Evolutionary conservation across 2,113 vertebrate genomes (phyloP).

Genomic region (Ifrita kowaldi): DNA sequence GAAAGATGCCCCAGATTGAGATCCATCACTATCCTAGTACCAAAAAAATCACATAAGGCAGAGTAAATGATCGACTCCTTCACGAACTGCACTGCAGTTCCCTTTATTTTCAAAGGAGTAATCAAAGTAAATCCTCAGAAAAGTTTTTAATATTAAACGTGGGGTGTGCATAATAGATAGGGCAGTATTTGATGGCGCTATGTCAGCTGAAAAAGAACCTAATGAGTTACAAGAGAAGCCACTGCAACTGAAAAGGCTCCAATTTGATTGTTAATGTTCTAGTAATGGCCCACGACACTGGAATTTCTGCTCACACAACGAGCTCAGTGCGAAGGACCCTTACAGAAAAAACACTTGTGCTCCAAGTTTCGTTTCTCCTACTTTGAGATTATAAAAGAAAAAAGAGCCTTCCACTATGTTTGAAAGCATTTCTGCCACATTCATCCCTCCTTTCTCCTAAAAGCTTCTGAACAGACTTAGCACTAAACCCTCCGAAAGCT

Average conservation of each 20-base stretch:
- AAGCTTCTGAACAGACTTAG: constrained; percentile 7
- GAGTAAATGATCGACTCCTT: neutral
- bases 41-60: neutral
- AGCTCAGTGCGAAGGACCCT: neutral
- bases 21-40: neutral
- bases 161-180: neutral
- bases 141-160: neutral
- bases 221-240: neutral
- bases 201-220: neutral
- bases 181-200: neutral
- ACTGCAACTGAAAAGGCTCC: neutral
- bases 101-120: neutral
- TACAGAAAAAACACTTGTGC: neutral
- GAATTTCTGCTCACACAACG: neutral
- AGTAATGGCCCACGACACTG: neutral
- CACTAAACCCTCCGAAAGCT: neutral
- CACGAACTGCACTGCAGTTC: neutral
- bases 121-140: neutral
- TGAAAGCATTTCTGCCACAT: neutral
- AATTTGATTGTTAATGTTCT: neutral
- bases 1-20: neutral
- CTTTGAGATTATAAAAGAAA: neutral
- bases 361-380: neutral
- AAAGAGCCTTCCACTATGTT: neutral
- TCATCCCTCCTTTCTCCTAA: constrained; percentile 12